Percentiles rank a stretch among this genome's conserved stretches.
phyloP scores from a whole-genome alignment of 2,888 invertebrate species.

The Siphlonurus alternatus region DNA sequence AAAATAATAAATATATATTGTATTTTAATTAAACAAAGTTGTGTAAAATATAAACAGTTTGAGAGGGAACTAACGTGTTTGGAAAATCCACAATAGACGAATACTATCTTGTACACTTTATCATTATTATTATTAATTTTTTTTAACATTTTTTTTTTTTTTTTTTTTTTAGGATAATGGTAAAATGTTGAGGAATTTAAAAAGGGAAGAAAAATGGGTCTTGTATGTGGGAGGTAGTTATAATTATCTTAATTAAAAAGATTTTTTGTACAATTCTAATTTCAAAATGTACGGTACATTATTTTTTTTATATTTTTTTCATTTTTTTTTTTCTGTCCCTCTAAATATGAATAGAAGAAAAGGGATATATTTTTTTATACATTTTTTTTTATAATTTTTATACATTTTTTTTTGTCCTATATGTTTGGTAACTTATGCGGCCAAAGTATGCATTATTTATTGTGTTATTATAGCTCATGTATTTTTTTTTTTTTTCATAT shows the following conservation, averaged over 20 bases:
- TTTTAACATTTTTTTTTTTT: no score
- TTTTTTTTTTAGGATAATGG: no score
- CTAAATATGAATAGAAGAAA: no score
- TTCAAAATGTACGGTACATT: not conserved
- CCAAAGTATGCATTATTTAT: not conserved
- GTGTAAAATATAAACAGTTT: no score
- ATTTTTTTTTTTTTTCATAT: not conserved
- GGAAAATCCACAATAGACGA: no score
- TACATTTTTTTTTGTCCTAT: not conserved
- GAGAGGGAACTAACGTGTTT: no score
- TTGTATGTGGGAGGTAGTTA: not conserved
- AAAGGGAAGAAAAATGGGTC: not conserved
- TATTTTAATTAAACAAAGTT: no score
- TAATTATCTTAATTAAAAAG: not conserved
- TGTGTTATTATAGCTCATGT: not conserved
- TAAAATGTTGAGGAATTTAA: not conserved
- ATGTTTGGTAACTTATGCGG: not conserved
- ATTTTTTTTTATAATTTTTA: not conserved
- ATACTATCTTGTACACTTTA: not conserved
- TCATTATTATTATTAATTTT: no score
- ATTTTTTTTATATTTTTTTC: not conserved
- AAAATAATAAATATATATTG: no score
- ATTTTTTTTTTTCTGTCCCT: not conserved
- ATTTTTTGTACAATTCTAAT: not conserved
- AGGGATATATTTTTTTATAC: not conserved